These are phyloP conservation scores for Pararge aegeria DNA, from an alignment of 1,140 invertebrate species.

Conservation along the genomic window DNA sequence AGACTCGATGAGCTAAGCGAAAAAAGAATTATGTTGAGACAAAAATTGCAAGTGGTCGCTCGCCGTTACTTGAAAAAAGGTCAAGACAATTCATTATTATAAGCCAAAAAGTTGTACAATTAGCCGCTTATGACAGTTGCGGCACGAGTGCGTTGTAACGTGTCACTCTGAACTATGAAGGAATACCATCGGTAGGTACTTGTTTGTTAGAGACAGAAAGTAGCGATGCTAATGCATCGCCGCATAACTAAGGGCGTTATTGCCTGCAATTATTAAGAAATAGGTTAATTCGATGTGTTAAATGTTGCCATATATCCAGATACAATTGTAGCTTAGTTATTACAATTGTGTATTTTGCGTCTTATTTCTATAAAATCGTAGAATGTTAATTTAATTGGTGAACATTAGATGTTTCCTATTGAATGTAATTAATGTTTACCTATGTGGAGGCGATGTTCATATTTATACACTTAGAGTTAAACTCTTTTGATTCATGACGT, in stretches of 20 bases:
- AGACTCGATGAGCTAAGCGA: too few species aligned
- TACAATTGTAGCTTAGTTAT: conserved; percentile 31
- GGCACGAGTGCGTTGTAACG: not conserved
- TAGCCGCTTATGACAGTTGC: not conserved
- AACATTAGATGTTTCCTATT: conserved; percentile 8
- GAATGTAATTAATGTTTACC: not conserved
- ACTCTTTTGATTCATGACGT: not conserved
- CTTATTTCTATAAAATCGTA: conserved; percentile 19
- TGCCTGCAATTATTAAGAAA: conserved; percentile 15
- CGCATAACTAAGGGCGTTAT: not conserved
- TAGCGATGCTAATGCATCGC: conserved; percentile 1
- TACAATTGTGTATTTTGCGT: conserved; percentile 28
- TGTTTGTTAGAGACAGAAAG: not conserved
- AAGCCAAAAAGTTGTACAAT: not conserved
- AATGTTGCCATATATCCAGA: conserved; percentile 33
- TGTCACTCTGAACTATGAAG: not conserved
- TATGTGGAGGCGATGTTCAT: not conserved
- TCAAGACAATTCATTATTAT: conserved; percentile 1
- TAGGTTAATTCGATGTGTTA: conserved; percentile 33
- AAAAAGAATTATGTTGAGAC: too few species aligned
- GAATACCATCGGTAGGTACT: not conserved
- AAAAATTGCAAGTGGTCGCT: too few species aligned
- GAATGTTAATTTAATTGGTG: too few species aligned
- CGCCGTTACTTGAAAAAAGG: conserved; percentile 1
- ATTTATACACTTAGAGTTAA: not conserved